A percentile compares a stretch with the other conserved stretches of the same genome.
Conservation (phyloP, 2,797 vertebrate genomes). For the Leptodactylus fallax region DNA sequence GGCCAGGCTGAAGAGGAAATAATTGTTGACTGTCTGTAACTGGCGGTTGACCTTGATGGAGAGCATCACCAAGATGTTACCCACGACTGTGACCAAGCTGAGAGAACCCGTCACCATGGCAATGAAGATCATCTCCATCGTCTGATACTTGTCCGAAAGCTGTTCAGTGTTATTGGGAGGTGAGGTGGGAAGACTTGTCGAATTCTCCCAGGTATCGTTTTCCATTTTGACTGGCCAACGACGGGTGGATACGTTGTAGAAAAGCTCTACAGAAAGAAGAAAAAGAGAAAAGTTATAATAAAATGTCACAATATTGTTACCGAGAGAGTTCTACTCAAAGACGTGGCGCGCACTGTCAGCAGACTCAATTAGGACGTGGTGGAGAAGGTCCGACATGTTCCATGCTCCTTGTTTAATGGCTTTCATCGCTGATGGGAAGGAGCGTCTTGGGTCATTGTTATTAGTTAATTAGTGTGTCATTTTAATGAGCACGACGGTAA, state of each 20-base stretch:
- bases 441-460: slow-evolving; percentile 43
- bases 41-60: slow-evolving; percentile 99
- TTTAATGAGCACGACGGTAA: slow-evolving; percentile 34
- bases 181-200: slow-evolving; percentile 67
- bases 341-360: background rate
- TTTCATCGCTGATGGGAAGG: slow-evolving; percentile 22
- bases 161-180: slow-evolving; percentile 72
- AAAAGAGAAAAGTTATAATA: slow-evolving; percentile 16
- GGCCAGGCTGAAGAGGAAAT: slow-evolving; percentile 96
- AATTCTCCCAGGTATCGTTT: slow-evolving; percentile 80
- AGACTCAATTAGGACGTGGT: background rate
- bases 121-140: slow-evolving; percentile 95
- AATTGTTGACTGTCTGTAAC: slow-evolving; percentile 98
- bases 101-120: slow-evolving; percentile 93
- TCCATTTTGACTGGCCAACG: slow-evolving; percentile 76
- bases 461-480: slow-evolving; percentile 49
- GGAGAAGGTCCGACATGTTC: slow-evolving; percentile 26
- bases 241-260: slow-evolving; percentile 71
- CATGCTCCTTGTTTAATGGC: slow-evolving; percentile 22
- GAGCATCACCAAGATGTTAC: slow-evolving; percentile 97
- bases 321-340: background rate
- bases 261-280: slow-evolving; percentile 67
- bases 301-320: slow-evolving; percentile 2
- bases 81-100: slow-evolving; percentile 95
- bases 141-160: slow-evolving; percentile 83